Percentiles rank a stretch among this genome's conserved stretches.
Evolutionary conservation across 2,888 invertebrate species (phyloP).

Genomic region (Trachelus tabidus): DNA sequence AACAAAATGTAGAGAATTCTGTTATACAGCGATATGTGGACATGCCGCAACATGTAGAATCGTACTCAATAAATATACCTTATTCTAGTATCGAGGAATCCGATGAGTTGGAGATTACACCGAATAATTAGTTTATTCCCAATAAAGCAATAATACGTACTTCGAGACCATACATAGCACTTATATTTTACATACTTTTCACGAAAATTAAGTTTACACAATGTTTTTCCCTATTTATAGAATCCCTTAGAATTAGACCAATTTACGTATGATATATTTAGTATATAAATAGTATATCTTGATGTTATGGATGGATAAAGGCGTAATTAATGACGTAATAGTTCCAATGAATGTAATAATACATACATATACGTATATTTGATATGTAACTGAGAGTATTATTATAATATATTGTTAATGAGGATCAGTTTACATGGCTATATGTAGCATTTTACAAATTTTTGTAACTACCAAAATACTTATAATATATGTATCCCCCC

Average conservation of each 20-base stretch:
- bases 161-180: not conserved
- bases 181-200: not conserved
- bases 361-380: not conserved
- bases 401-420: not conserved
- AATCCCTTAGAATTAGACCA: not conserved
- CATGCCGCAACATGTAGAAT: slow-evolving; percentile 4
- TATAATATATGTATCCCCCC: not conserved
- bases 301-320: not conserved
- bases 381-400: not conserved
- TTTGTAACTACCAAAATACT: not conserved
- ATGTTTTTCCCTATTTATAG: not conserved
- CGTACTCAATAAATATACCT: slow-evolving; percentile 5
- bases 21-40: slow-evolving; percentile 1
- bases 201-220: not conserved
- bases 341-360: not conserved
- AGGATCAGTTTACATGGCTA: not conserved
- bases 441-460: not conserved
- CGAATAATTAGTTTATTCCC: not conserved
- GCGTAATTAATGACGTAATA: not conserved
- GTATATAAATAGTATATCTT: not conserved
- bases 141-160: not conserved
- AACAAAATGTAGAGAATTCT: slow-evolving; percentile 6
- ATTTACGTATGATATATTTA: not conserved
- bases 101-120: not conserved
- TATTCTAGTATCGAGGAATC: not conserved